Evolutionary conservation across 2,113 vertebrate genomes (phyloP).

Genomic region (Bufo gargarizans): DNA sequence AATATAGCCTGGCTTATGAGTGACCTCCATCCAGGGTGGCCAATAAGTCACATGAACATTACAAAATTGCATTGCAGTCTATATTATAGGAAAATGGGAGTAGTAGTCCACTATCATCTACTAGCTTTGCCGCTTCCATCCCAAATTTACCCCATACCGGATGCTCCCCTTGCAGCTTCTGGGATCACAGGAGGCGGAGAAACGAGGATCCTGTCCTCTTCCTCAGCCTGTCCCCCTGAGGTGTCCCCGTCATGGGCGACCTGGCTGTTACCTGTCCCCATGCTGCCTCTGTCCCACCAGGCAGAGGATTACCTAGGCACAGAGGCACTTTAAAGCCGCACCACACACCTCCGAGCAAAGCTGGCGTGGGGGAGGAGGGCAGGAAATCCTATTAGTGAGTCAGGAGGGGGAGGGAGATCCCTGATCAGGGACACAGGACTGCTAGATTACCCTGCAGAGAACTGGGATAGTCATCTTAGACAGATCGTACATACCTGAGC

Average conservation of each 20-base stretch:
- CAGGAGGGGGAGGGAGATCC: constrained; percentile 48
- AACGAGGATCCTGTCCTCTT: constrained; percentile 18
- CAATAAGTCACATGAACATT: background rate
- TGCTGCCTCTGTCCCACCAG: constrained; percentile 50
- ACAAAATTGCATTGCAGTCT: background rate
- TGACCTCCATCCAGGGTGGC: background rate
- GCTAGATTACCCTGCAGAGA: constrained; percentile 37
- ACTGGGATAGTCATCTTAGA: constrained; percentile 23
- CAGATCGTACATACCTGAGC: background rate
- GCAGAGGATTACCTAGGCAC: constrained; percentile 47
- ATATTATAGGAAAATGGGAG: background rate
- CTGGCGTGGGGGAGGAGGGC: constrained; percentile 50
- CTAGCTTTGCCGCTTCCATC: background rate
- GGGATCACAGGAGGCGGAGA: constrained; percentile 11
- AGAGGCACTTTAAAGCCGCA: constrained; percentile 35
- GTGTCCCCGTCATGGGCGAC: constrained; percentile 20
- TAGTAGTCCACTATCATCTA: background rate
- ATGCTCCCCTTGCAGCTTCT: constrained; percentile 19
- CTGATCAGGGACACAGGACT: constrained; percentile 25
- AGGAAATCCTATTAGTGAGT: constrained; percentile 55
- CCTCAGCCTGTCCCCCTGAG: constrained; percentile 12
- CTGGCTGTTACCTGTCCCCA: constrained; percentile 51
- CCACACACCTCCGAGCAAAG: constrained; percentile 45
- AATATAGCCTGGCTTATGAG: background rate
- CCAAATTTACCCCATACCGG: constrained; percentile 39